These are phyloP conservation scores for Eristalinus sepulchralis DNA, from an alignment of 2,888 invertebrate species.

Conservation along the genomic window DNA sequence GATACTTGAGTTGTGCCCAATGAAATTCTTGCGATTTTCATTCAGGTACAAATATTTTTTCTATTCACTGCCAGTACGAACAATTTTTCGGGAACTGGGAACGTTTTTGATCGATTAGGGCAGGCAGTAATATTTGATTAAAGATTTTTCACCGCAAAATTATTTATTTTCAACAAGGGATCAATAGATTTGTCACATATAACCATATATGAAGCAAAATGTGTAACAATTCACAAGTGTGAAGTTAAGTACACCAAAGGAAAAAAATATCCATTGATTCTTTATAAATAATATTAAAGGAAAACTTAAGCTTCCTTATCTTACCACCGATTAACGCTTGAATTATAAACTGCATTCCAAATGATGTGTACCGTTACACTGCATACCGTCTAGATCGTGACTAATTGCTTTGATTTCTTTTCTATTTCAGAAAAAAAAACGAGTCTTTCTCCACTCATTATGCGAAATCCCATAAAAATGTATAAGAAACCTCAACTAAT, in stretches of 20 bases:
- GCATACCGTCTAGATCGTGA: conserved; percentile 25
- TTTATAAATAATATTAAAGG: too few relatives aligned
- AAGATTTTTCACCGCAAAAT: too few relatives aligned
- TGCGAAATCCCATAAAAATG: background rate
- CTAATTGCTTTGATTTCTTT: conserved; percentile 9
- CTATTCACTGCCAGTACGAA: too few relatives aligned
- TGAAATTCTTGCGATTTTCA: background rate
- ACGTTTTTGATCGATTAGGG: too few relatives aligned
- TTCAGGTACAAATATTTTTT: background rate
- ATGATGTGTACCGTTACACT: conserved; percentile 25
- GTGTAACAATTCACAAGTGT: too few relatives aligned
- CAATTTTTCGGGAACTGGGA: too few relatives aligned
- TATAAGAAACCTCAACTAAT: conserved; percentile 5
- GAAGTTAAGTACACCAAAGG: too few relatives aligned
- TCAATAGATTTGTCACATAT: too few relatives aligned
- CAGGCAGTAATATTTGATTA: too few relatives aligned
- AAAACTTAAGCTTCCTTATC: background rate
- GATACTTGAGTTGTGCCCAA: background rate
- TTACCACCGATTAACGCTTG: conserved; percentile 4
- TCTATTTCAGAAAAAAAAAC: background rate
- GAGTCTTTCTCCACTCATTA: conserved; percentile 22
- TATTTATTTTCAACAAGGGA: too few relatives aligned
- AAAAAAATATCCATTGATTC: too few relatives aligned
- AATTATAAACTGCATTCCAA: conserved; percentile 26
- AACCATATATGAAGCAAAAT: too few relatives aligned